phyloP scores from a whole-genome alignment of 2,888 invertebrate species.

The Agrilus mali region DNA sequence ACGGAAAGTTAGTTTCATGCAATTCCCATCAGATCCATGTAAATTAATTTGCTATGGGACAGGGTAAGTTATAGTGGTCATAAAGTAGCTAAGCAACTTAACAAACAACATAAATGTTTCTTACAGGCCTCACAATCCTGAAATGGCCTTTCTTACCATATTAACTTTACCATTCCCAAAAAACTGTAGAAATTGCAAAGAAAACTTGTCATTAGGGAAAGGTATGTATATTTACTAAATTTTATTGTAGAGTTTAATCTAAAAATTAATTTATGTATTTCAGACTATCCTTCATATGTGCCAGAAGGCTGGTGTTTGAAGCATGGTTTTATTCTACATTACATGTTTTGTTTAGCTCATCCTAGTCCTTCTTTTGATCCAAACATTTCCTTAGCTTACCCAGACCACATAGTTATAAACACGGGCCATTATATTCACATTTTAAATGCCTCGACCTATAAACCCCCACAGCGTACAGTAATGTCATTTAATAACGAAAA shows the following conservation, averaged over 20 bases:
- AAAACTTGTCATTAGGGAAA: slow-evolving; percentile 17
- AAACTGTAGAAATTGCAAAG: slow-evolving; percentile 42
- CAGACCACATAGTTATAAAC: slow-evolving; percentile 33
- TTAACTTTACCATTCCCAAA: slow-evolving; percentile 52
- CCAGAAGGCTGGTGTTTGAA: slow-evolving; percentile 51
- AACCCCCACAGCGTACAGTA: slow-evolving; percentile 19
- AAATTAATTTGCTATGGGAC: slow-evolving; percentile 56
- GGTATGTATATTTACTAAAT: slow-evolving; percentile 20
- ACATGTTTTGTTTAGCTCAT: slow-evolving; percentile 71
- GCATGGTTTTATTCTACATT: slow-evolving; percentile 86
- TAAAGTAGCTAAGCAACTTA: too few relatives aligned
- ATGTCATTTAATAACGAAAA: slow-evolving; percentile 19
- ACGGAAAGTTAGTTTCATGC: slow-evolving; percentile 53
- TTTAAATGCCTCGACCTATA: slow-evolving; percentile 28
- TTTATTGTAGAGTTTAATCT: background rate
- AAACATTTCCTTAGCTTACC: slow-evolving; percentile 30
- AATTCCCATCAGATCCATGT: slow-evolving; percentile 55
- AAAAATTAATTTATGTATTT: background rate
- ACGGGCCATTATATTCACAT: slow-evolving; percentile 35
- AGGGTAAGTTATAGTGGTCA: slow-evolving; percentile 37
- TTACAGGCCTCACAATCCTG: slow-evolving; percentile 29
- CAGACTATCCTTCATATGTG: slow-evolving; percentile 5
- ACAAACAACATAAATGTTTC: slow-evolving; percentile 5
- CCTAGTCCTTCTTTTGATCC: slow-evolving; percentile 52
- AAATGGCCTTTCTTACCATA: slow-evolving; percentile 50